A percentile compares a stretch with the other conserved stretches of the same genome.
phyloP scores from a whole-genome alignment of 1,140 invertebrate genomes.

The Gyrodactylus bullatarudis region DNA sequence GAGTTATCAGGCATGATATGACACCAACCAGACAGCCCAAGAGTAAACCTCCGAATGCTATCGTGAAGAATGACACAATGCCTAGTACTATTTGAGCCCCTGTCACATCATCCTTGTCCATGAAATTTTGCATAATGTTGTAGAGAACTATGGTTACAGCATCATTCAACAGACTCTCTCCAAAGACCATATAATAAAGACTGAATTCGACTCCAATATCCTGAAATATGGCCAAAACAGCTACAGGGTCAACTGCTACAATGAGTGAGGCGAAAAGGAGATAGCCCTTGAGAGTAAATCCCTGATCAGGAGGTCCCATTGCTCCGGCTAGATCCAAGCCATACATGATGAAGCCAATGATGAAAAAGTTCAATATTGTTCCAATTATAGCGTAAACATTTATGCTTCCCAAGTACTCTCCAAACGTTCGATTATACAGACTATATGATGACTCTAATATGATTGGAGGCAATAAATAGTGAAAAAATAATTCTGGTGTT shows the following conservation, averaged over 20 bases:
- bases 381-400: slow-evolving; percentile 17
- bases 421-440: slow-evolving; percentile 5
- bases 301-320: neutral
- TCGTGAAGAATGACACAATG: slow-evolving; percentile 49
- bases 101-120: slow-evolving; percentile 15
- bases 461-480: slow-evolving; percentile 1
- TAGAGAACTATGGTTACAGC: slow-evolving; percentile 21
- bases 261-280: slow-evolving; percentile 14
- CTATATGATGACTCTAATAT: slow-evolving; percentile 3
- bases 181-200: slow-evolving; percentile 91
- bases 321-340: slow-evolving; percentile 1
- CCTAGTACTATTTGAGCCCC: slow-evolving; percentile 36
- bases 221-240: slow-evolving; percentile 73
- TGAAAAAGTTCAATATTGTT: slow-evolving; percentile 11
- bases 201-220: slow-evolving; percentile 93
- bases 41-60: slow-evolving; percentile 56
- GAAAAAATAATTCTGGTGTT: slow-evolving; percentile 3
- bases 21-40: slow-evolving; percentile 82
- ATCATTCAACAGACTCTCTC: slow-evolving; percentile 68
- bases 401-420: slow-evolving; percentile 16
- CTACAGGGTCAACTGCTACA: slow-evolving; percentile 22
- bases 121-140: slow-evolving; percentile 18
- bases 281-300: neutral
- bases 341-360: slow-evolving; percentile 11
- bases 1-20: slow-evolving; percentile 62